These are phyloP conservation scores for Columbina picui DNA, from an alignment of 2,113 vertebrate genomes.

Conservation along the genomic window DNA sequence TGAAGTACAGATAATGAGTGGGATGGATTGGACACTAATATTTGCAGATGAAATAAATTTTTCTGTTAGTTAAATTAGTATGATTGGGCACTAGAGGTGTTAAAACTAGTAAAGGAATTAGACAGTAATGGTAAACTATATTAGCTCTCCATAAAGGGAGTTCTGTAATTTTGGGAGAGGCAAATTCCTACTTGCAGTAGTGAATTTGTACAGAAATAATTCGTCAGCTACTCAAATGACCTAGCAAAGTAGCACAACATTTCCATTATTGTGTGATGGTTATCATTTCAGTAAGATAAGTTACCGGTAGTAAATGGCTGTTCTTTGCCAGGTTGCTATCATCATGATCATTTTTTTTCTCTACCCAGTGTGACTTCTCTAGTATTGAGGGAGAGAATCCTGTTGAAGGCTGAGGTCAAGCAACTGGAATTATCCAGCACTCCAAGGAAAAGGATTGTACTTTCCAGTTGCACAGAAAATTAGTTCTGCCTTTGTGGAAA, in stretches of 20 bases:
- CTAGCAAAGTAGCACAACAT: neutral
- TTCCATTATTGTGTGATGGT: neutral
- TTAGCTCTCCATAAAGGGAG: neutral
- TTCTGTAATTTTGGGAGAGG: neutral
- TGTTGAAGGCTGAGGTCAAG: neutral
- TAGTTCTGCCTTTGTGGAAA: neutral
- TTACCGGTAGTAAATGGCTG: neutral
- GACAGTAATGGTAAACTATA: neutral
- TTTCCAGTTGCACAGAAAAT: neutral
- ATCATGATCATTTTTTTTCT: neutral
- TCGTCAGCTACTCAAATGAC: neutral
- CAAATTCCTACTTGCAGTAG: neutral
- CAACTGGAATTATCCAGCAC: neutral
- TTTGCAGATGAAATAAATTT: neutral
- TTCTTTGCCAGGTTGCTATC: neutral
- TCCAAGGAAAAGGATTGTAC: neutral
- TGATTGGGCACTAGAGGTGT: neutral
- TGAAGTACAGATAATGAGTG: neutral
- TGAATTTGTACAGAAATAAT: neutral
- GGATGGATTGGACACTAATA: neutral
- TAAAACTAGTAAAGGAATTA: neutral
- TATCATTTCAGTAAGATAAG: neutral
- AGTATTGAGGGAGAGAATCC: neutral
- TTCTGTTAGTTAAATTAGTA: neutral
- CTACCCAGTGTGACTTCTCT: neutral